Evolutionary conservation across 2,888 invertebrate species (phyloP).

Genomic region (Ectemnius lituratus): DNA sequence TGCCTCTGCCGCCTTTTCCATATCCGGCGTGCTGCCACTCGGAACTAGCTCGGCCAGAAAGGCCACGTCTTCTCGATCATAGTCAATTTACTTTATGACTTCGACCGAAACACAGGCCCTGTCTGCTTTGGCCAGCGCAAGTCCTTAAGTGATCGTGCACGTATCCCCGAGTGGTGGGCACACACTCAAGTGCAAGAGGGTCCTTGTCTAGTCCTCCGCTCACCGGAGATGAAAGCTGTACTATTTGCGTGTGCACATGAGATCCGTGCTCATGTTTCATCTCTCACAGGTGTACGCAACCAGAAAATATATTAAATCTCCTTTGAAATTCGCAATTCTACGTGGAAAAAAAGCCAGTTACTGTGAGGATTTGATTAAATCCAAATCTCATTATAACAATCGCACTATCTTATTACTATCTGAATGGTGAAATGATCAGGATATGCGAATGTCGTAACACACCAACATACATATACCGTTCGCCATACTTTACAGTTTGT

Average conservation of each 20-base stretch:
- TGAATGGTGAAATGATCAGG: too few species aligned
- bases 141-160: constrained; percentile 49
- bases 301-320: constrained; percentile 36
- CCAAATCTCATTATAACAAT: not conserved
- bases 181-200: constrained; percentile 54
- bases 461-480: too few species aligned
- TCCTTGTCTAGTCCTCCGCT: constrained; percentile 40
- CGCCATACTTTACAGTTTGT: too few species aligned
- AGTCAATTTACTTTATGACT: constrained; percentile 61
- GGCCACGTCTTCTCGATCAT: constrained; percentile 48
- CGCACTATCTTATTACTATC: too few species aligned
- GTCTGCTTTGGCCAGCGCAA: constrained; percentile 6
- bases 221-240: constrained; percentile 47
- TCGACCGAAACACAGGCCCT: constrained; percentile 35
- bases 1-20: constrained; percentile 20
- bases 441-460: too few species aligned
- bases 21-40: constrained; percentile 25
- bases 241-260: constrained; percentile 44
- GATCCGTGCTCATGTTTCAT: constrained; percentile 40
- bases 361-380: not conserved
- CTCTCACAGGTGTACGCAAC: constrained; percentile 47
- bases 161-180: constrained; percentile 39
- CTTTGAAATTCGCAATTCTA: constrained; percentile 12
- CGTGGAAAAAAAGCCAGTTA: not conserved
- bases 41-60: constrained; percentile 45